A percentile compares a stretch with the other conserved stretches of the same genome.
These are phyloP conservation scores for Cepaea nemoralis DNA, from an alignment of 1,140 invertebrate species.

Conservation along the genomic window DNA sequence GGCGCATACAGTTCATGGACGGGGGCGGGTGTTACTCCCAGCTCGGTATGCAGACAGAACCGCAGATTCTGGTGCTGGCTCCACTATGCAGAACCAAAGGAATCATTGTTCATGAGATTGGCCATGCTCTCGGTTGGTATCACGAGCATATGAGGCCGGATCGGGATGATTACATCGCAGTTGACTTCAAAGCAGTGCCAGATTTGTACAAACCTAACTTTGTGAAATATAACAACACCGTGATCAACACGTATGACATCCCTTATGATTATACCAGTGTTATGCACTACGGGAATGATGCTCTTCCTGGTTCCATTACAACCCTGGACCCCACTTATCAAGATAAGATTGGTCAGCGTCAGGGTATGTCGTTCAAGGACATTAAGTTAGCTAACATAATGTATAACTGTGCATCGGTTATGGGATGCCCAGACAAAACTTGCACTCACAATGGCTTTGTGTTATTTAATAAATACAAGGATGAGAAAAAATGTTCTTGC, in stretches of 20 bases:
- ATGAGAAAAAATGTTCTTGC: background rate
- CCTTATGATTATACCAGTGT: slow-evolving; percentile 74
- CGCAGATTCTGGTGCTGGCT: slow-evolving; percentile 25
- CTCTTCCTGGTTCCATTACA: slow-evolving; percentile 47
- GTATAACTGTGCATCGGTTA: slow-evolving; percentile 49
- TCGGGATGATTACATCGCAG: slow-evolving; percentile 78
- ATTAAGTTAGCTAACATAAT: slow-evolving; percentile 59
- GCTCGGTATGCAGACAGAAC: slow-evolving; percentile 18
- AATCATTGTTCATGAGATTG: slow-evolving; percentile 71
- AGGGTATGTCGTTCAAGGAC: slow-evolving; percentile 59
- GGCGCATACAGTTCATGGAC: slow-evolving; percentile 50
- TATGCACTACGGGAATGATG: slow-evolving; percentile 68
- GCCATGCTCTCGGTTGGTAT: slow-evolving; percentile 73
- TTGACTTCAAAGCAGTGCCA: slow-evolving; percentile 79
- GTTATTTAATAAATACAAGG: background rate
- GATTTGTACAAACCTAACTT: slow-evolving; percentile 72
- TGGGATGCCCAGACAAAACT: background rate
- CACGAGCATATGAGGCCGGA: slow-evolving; percentile 81
- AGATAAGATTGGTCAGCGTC: slow-evolving; percentile 52
- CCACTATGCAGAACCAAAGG: slow-evolving; percentile 46
- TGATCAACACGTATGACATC: slow-evolving; percentile 71
- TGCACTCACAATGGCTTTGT: background rate
- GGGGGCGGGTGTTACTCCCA: slow-evolving; percentile 51
- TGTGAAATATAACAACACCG: slow-evolving; percentile 68
- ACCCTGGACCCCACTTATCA: slow-evolving; percentile 53